Base-by-base conservation (phyloP, 1,140 invertebrate genomes). In the Ceratina australensis region DNA sequence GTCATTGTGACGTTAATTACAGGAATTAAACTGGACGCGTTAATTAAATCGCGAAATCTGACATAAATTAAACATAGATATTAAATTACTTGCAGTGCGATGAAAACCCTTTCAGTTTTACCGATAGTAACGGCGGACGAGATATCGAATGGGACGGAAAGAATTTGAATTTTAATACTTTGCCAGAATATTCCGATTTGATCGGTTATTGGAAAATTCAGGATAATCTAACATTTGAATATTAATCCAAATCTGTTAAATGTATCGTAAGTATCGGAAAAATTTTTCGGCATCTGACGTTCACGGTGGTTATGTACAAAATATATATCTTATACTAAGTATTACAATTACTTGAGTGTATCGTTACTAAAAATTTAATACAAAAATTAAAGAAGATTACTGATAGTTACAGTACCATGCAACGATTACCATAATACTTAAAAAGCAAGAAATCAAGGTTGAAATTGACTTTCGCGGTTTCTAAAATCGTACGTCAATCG, bases 1-100 rank as follows among this genome's bases (percentile, higher is more conserved):
- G 61, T 56, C 49, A 47, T 64, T 42, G 5, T 42, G 33, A 73
- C 56, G 56, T 56, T 74, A 74, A 74, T 74, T 74, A 74, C 42
- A 66, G 61, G 47, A 75, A 67, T 75, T 66, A 74, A 74, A 56
- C 22, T 28, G 33, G 5, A 26, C 33, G 59, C 49, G 47, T 68
- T 68, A 47, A 68, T 75, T 42, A 42, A 42, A 42, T 42, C 33
- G 33, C 33, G 33, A 10, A 42, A 42, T 42, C 33, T 42, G 33
- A 10, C 33, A 10, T 42, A 42, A 42, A 42, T 42, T 68, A 68
- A 68, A 60, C 54, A 15, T 10, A 24, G 42, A 59, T 22, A 59
- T 65, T 68, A 68, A 75, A 68, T 75, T 28, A 22, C 22, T 13
- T 22, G 8, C 15, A 75, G 60, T 75, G 33, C 54, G 54, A 68